Evolutionary conservation across 2,113 vertebrate species (phyloP), one percentile per base, ranked within the genome.

Genomic region (Rhegmatorhina hoffmannsi): DNA sequence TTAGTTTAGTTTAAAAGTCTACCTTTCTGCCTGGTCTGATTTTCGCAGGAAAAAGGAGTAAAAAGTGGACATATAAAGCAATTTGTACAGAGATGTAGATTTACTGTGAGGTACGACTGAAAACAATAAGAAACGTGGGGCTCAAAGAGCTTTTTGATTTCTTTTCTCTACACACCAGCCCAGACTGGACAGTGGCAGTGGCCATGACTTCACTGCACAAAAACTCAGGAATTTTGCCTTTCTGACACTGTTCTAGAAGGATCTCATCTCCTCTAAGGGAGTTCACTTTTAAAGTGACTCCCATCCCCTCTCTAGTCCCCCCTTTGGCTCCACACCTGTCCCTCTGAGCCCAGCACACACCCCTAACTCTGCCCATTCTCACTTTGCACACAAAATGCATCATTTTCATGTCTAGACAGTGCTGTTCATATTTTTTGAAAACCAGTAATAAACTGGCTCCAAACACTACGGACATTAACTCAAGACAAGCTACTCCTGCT

Each of bases 11-110:
- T 93, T 79, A 89, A 95, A 97, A 87, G 62, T 96, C 96, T 96
- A 96, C 95, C 94, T 86, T 96, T 87, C 94, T 97, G 96, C 89
- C 75, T 97, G 84, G 94, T 91, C 81, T 97, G 92, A 96, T 95
- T 97, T 90, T 96, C 1, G 92, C 90, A 96, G 82, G 93, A 94
- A 90, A 97, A 92, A 94, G 94, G 96, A 94, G 96, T 96, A 96
- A 96, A 97, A 96, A 94, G 92, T 28, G 95, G 92, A 87, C 83
- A 96, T 70, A 97, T 87, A 95, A 96, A 97, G 94, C 62, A 31
- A 91, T 95, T 96, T 96, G 94, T 92, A 96, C 40, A 96, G 43
- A 81, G 85, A 92, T 55, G 62, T 78, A 55, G 83, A 95, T 89
- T 92, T 95, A 91, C 90, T 94, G 92, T 94, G 95, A 96, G 83